Conservation (phyloP, 2,888 invertebrate genomes). For the Ophraella communa region DNA sequence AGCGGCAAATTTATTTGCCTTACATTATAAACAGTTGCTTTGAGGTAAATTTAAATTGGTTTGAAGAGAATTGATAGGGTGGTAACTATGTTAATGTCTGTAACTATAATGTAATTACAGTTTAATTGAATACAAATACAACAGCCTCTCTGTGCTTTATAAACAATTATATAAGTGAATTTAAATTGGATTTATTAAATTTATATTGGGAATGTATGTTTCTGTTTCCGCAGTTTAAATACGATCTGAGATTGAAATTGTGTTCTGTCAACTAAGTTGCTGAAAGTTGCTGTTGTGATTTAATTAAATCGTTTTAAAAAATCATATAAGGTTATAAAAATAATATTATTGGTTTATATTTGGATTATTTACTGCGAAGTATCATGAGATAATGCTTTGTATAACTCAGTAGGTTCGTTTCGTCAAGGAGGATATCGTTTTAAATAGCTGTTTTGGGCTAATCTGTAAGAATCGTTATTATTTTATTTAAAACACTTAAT, state of each 20-base stretch:
- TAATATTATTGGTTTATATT: too few relatives aligned
- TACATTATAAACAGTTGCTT: slow-evolving; percentile 1
- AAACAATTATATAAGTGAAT: background rate
- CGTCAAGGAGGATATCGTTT: too few relatives aligned
- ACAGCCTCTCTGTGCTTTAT: background rate
- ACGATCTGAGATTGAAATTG: background rate
- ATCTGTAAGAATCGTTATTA: too few relatives aligned
- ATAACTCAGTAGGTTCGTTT: too few relatives aligned
- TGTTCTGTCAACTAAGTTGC: background rate
- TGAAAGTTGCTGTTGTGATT: background rate
- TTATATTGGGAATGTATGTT: background rate
- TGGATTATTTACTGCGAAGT: too few relatives aligned
- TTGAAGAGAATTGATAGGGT: background rate
- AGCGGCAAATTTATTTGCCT: background rate
- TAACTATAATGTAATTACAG: background rate
- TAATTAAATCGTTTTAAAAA: background rate
- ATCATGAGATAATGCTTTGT: too few relatives aligned
- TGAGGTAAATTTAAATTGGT: slow-evolving; percentile 1
- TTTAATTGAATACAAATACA: slow-evolving; percentile 3
- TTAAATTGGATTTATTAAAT: background rate
- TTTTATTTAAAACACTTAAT: too few relatives aligned
- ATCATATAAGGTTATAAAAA: background rate
- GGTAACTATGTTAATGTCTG: background rate
- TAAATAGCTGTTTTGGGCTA: too few relatives aligned
- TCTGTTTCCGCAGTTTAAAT: background rate